Evolutionary conservation across 1,140 invertebrate species (phyloP).

Genomic region (Anagrus nilaparvatae): DNA sequence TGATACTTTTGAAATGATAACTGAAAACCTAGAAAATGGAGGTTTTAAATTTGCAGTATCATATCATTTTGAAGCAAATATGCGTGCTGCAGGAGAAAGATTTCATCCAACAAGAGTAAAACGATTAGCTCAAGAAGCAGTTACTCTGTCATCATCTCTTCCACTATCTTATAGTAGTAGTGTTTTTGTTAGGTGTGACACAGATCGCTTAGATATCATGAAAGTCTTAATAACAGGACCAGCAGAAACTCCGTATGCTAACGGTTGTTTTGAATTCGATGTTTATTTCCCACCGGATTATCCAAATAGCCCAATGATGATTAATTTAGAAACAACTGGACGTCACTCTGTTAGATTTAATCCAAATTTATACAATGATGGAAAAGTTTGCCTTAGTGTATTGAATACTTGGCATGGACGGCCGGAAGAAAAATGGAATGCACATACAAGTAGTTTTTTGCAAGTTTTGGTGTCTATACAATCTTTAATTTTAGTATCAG

Average conservation of each 20-base stretch:
- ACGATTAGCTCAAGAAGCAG: conserved; percentile 88
- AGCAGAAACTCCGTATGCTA: conserved; percentile 80
- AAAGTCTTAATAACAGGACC: conserved; percentile 91
- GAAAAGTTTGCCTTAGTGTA: conserved; percentile 92
- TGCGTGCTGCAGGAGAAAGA: conserved; percentile 74
- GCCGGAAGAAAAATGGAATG: conserved; percentile 98
- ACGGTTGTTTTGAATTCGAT: conserved; percentile 83
- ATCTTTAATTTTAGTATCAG: conserved; percentile 86
- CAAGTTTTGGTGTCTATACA: conserved; percentile 93
- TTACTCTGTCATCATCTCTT: conserved; percentile 86
- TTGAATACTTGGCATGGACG: conserved; percentile 96
- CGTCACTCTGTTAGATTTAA: conserved; percentile 90
- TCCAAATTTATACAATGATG: conserved; percentile 95
- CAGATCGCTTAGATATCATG: conserved; percentile 89
- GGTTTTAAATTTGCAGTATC: conserved; percentile 76
- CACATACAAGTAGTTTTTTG: conserved; percentile 90
- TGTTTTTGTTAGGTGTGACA: conserved; percentile 92
- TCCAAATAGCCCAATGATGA: conserved; percentile 69
- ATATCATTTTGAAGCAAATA: conserved; percentile 86
- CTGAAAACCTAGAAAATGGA: conserved; percentile 58
- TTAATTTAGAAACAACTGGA: conserved; percentile 91
- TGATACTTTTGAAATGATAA: conserved; percentile 85
- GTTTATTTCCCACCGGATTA: conserved; percentile 87
- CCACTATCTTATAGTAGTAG: conserved; percentile 89
- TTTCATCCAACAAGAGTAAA: conserved; percentile 80